These are phyloP conservation scores for Julus scandinavius DNA, from an alignment of 2,888 invertebrate genomes.

Conservation along the genomic window DNA sequence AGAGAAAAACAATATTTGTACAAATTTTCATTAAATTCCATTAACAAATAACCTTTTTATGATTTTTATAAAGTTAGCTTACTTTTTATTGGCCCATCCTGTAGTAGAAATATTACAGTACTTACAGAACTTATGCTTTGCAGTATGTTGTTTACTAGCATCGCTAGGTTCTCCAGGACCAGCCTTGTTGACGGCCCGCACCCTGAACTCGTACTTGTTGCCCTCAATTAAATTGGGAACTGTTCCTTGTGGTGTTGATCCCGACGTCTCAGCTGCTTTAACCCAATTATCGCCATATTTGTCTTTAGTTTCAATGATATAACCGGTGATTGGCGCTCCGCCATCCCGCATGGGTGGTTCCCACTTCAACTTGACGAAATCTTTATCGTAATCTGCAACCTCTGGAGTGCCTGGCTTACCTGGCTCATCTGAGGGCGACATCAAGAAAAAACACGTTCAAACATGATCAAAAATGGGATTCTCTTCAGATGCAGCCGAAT, in stretches of 20 bases:
- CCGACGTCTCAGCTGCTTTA: constrained; percentile 88
- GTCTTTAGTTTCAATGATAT: constrained; percentile 92
- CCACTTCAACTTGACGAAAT: constrained; percentile 96
- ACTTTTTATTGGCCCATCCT: constrained; percentile 52
- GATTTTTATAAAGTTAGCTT: too few relatives aligned
- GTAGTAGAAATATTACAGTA: constrained; percentile 56
- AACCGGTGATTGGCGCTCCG: constrained; percentile 96
- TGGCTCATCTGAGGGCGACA: constrained; percentile 77
- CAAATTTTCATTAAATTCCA: too few relatives aligned
- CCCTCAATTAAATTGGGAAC: constrained; percentile 92
- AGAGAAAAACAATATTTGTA: too few relatives aligned
- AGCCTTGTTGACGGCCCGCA: constrained; percentile 94
- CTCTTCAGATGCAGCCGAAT: constrained; percentile 55
- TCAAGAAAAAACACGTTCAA: neutral
- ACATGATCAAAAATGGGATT: too few relatives aligned
- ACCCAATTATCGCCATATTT: constrained; percentile 92
- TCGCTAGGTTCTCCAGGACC: constrained; percentile 88
- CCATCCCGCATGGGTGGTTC: constrained; percentile 89
- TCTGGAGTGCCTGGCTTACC: constrained; percentile 91
- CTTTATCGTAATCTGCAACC: constrained; percentile 93
- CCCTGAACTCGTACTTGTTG: constrained; percentile 94
- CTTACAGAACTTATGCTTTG: constrained; percentile 81
- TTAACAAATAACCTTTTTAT: too few relatives aligned
- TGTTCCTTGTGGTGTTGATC: constrained; percentile 85
- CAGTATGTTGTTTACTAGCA: constrained; percentile 82